Conservation (phyloP, 2,888 invertebrate genomes). For the Athrips mouffetella region DNA sequence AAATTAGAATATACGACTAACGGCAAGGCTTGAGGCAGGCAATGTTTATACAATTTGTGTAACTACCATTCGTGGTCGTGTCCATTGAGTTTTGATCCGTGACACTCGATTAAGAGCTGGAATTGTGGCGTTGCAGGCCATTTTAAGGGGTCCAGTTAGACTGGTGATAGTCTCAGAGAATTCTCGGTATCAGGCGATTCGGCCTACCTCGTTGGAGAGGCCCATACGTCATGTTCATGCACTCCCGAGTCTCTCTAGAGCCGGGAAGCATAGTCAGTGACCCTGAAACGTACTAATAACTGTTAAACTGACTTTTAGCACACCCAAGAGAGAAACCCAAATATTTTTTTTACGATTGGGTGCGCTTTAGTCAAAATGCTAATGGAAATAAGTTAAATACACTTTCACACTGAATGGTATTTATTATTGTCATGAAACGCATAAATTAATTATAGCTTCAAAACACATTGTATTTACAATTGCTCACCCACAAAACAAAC, state of each 20-base stretch:
- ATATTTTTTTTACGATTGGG: too few species aligned
- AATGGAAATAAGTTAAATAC: too few species aligned
- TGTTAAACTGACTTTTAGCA: not conserved
- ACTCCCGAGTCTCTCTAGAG: slow-evolving; percentile 35
- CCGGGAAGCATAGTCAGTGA: slow-evolving; percentile 8
- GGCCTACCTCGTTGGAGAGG: slow-evolving; percentile 35
- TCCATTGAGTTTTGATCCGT: slow-evolving; percentile 15
- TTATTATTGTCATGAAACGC: too few species aligned
- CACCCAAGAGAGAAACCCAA: slow-evolving; percentile 1
- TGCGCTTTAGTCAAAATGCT: too few species aligned
- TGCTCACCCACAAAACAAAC: too few species aligned
- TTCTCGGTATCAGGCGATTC: slow-evolving; percentile 27
- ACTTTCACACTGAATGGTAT: too few species aligned
- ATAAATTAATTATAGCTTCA: too few species aligned
- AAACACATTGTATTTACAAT: too few species aligned
- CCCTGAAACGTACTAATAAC: slow-evolving; percentile 5
- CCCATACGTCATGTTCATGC: slow-evolving; percentile 46
- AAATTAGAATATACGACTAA: slow-evolving; percentile 28
- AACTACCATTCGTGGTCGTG: slow-evolving; percentile 34
- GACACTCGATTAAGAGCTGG: slow-evolving; percentile 1
- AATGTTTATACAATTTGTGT: slow-evolving; percentile 43
- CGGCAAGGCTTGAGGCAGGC: slow-evolving; percentile 38
- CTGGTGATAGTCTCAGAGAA: slow-evolving; percentile 24
- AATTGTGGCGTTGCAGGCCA: not conserved
- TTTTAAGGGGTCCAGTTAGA: slow-evolving; percentile 12